phyloP scores from a whole-genome alignment of 2,888 invertebrate genomes.

The Nemurella pictetii region DNA sequence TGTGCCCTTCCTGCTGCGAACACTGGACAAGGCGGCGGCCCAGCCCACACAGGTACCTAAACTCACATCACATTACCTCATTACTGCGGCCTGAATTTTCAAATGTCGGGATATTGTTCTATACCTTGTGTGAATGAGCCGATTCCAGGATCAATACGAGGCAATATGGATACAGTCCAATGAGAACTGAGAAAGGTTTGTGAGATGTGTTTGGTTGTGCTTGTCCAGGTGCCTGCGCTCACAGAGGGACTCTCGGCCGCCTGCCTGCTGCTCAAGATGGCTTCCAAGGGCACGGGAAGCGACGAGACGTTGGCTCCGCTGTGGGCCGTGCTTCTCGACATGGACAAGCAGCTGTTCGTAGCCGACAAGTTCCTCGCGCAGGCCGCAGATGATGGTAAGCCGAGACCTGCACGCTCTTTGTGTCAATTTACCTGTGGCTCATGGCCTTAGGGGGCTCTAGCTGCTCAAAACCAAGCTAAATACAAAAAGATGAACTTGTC shows the following conservation, averaged over 20 bases:
- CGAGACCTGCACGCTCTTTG: too few species aligned
- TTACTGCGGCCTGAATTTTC: too few species aligned
- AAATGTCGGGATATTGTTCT: too few species aligned
- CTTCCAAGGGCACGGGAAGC: slow-evolving; percentile 55
- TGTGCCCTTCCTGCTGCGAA: slow-evolving; percentile 66
- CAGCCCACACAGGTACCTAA: slow-evolving; percentile 69
- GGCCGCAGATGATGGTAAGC: slow-evolving; percentile 67
- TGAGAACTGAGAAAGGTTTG: too few species aligned
- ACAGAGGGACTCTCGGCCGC: slow-evolving; percentile 73
- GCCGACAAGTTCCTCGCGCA: slow-evolving; percentile 78
- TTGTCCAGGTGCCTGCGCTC: slow-evolving; percentile 57
- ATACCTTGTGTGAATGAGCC: too few species aligned
- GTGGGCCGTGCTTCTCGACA: slow-evolving; percentile 73
- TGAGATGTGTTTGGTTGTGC: slow-evolving; percentile 32
- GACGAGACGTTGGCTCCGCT: slow-evolving; percentile 58
- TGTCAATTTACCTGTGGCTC: too few species aligned
- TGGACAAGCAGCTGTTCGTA: slow-evolving; percentile 77
- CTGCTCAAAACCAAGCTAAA: too few species aligned
- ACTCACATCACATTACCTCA: too few species aligned
- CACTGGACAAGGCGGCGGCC: slow-evolving; percentile 73
- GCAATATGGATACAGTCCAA: too few species aligned
- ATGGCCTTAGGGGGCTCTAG: too few species aligned
- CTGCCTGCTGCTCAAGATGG: slow-evolving; percentile 66
- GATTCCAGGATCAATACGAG: too few species aligned
- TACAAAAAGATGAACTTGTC: too few species aligned